Conservation (phyloP, 2,113 vertebrate species). For the Elaphurus davidianus region DNA sequence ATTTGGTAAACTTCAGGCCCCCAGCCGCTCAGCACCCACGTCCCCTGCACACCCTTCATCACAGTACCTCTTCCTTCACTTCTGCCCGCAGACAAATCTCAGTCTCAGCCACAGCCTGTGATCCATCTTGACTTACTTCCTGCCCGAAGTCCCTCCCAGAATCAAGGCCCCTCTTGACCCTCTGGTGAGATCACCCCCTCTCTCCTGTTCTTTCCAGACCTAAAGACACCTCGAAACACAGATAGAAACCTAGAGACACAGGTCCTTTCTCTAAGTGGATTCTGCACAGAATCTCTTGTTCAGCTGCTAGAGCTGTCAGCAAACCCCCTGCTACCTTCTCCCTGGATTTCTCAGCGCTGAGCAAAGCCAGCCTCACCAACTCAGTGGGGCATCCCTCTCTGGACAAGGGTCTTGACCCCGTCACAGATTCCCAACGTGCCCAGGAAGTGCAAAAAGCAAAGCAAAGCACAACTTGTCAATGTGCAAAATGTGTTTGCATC, state of each 20-base stretch:
- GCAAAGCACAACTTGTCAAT: not conserved
- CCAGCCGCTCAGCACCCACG: accelerated
- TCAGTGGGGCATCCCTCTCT: not conserved
- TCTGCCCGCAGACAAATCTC: too few species aligned
- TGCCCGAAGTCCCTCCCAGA: too few species aligned
- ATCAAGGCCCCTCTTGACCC: accelerated
- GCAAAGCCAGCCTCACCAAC: not conserved
- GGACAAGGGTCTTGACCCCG: not conserved
- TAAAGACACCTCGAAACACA: too few species aligned
- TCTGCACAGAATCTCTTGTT: not conserved
- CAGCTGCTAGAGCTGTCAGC: not conserved
- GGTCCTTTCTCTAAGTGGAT: not conserved
- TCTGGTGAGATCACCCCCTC: not conserved
- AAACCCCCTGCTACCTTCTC: not conserved
- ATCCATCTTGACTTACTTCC: not conserved
- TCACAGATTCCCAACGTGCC: not conserved
- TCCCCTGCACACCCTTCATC: accelerated
- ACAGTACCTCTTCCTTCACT: accelerated
- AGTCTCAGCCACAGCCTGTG: accelerated
- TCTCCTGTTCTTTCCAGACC: not conserved
- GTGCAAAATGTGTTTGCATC: not conserved
- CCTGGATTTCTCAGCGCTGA: not conserved
- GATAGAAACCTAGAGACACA: not conserved
- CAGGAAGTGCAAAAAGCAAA: not conserved
- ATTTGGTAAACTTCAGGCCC: not conserved